Evolutionary conservation across 2,797 vertebrate genomes (phyloP), one percentile per base, ranked within the genome.

Genomic region (Telmatherina bonti): DNA sequence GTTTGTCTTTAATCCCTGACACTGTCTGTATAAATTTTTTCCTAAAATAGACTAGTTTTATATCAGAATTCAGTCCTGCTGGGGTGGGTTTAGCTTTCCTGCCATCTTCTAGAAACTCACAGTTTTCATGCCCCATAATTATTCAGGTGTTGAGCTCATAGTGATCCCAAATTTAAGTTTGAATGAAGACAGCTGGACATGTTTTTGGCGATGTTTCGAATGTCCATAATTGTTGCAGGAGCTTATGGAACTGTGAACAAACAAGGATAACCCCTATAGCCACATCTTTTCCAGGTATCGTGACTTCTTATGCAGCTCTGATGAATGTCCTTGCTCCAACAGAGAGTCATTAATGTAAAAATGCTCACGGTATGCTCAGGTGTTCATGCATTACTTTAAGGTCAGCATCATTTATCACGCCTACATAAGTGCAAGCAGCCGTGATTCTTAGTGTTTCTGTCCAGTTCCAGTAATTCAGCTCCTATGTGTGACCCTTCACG

Each of bases 1-100:
- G 43, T 77, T 78, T 81, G 30, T 70, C 64, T 79, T 57, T 69
- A 33, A 79, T 81, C 71, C 55, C 72, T 52, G 71, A 72, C 63
- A 71, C 66, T 45, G 49, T 76, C 60, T 72, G 31, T 52, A 7
- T 49, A 55, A 41, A 53, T 35, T 36, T 71, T 43, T 33, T 33
- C 7, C 7, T 30, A 68, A 67, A 78, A 65, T 30, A 56, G 22
- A 22, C 33, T 7, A 30, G 45, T 65, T 67, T 55, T 66, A 54
- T 26, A 13, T 18, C 45, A 62, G 74, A 62, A 43, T n/a, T 20
- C 38, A 1, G 18, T 26, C 20, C n/a, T 3, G 43, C 8, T 43
- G 18, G 30, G 7, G 49, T 41, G 63, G 35, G 16, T 62, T 47
- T 45, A 45, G 43, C 43, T n/a, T n/a, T 45, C 20, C 43, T n/a